Evolutionary conservation across 2,888 invertebrate genomes (phyloP), one percentile per base, ranked within the genome.

Genomic region (Pristionchus exspectatus): DNA sequence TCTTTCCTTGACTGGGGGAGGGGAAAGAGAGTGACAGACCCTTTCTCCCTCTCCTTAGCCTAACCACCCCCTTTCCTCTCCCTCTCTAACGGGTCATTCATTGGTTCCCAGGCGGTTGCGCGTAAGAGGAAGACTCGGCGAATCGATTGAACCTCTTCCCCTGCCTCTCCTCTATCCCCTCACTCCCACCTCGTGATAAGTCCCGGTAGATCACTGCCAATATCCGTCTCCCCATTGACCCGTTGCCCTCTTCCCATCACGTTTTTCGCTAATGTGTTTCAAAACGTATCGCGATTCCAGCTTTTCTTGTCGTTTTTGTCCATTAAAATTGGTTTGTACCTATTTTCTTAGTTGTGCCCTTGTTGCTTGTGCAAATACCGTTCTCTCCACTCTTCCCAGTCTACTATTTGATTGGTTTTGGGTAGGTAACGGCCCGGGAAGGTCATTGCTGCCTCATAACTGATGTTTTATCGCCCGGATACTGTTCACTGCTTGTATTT

Each of bases 71-170:
- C 44, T 44, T 44, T 24, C 81, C 50, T 50, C 72, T 24, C 69
- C 27, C 27, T 30, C 33, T 54, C 81, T 81, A 81, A 81, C 81
- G 81, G 81, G 81, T 81, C 81, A 81, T 81, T 54, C 44, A 74
- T 27, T 24, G 18, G n/a, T 77, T 77, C 81, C 81, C 81, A 81
- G 81, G 74, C 38, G 38, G 38, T 74, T 74, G 74, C 74, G 74
- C 38, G 14, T 10, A 27, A 72, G 72, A 33, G 72, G 69, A 27
- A 44, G 50, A 27, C 50, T n/a, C 44, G 12, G 24, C 24, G 38
- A n/a, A 81, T 81, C 81, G 81, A 81, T 81, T 50, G 81, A 81
- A 81, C 81, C 27, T n/a, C 50, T 4, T 44, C 16, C n/a, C 81
- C 81, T 54, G 18, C 3, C 81, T 33, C 30, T 24, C 21, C 24